phyloP scores from a whole-genome alignment of 2,797 vertebrate genomes.

The Leptoclinus maculatus region DNA sequence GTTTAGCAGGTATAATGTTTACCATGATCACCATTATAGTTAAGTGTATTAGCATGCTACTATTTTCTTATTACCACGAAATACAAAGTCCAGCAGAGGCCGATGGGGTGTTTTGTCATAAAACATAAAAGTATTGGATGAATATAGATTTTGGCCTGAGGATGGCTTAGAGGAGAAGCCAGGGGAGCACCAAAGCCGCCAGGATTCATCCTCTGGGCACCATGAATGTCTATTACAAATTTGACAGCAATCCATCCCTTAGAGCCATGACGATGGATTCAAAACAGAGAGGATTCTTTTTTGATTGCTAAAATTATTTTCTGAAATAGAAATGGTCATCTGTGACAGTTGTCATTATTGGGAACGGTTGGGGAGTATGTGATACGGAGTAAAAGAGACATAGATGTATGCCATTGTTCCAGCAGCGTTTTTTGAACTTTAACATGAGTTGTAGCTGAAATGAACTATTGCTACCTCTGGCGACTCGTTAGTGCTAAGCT shows the following conservation, averaged over 20 bases:
- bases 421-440: constrained; percentile 49
- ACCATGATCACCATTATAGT: not conserved
- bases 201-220: not conserved
- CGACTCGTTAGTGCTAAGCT: constrained; percentile 76
- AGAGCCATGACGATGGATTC: not conserved
- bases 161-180: not conserved
- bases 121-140: not conserved
- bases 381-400: constrained; percentile 30
- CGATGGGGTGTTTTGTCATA: not conserved
- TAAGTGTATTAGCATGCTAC: not conserved
- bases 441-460: constrained; percentile 39
- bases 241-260: not conserved
- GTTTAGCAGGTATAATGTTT: not conserved
- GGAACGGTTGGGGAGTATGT: not conserved
- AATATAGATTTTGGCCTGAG: not conserved
- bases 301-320: not conserved
- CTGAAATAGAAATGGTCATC: constrained; percentile 14
- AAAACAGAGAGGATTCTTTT: not conserved
- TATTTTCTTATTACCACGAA: not conserved
- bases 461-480: constrained; percentile 75
- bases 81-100: not conserved
- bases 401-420: constrained; percentile 35
- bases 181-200: not conserved
- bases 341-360: constrained; percentile 15
- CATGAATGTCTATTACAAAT: not conserved